Percentiles rank a stretch among this genome's conserved stretches.
phyloP scores from a whole-genome alignment of 2,113 vertebrate genomes.

The Chloropsis cyanopogon region DNA sequence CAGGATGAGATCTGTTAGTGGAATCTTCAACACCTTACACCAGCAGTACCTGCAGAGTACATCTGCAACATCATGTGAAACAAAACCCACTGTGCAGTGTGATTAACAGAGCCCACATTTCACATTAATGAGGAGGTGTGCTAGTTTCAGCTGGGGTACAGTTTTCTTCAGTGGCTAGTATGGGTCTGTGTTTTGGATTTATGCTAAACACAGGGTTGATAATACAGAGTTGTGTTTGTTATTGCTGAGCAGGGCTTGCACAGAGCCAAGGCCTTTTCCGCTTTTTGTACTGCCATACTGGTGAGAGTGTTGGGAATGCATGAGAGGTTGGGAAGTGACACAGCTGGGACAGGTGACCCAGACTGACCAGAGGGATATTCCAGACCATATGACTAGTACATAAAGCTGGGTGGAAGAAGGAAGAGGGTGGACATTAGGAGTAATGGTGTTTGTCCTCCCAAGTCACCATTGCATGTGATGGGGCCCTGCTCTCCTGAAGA shows the following conservation, averaged over 20 bases:
- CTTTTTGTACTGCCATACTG: accelerated
- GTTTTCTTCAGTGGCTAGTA: not conserved
- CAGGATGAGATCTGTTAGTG: not conserved
- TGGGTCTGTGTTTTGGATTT: not conserved
- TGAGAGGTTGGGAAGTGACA: not conserved
- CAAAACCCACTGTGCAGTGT: not conserved
- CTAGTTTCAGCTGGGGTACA: not conserved
- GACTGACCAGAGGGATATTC: not conserved
- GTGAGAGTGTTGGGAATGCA: not conserved
- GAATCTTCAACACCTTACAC: not conserved
- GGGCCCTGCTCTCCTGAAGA: not conserved
- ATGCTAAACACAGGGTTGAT: not conserved
- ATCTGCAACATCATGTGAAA: not conserved
- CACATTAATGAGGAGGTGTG: not conserved
- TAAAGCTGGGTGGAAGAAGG: not conserved
- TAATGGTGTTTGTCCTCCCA: not conserved
- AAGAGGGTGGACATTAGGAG: not conserved
- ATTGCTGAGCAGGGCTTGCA: not conserved
- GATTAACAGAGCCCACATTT: not conserved
- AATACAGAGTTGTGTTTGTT: accelerated
- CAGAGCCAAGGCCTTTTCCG: not conserved
- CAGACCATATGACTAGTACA: not conserved
- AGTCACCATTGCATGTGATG: not conserved
- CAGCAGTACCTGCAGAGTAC: not conserved
- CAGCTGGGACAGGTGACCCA: not conserved